Conservation (phyloP, 1,140 invertebrate genomes). For the Propsilocerus akamusi region DNA sequence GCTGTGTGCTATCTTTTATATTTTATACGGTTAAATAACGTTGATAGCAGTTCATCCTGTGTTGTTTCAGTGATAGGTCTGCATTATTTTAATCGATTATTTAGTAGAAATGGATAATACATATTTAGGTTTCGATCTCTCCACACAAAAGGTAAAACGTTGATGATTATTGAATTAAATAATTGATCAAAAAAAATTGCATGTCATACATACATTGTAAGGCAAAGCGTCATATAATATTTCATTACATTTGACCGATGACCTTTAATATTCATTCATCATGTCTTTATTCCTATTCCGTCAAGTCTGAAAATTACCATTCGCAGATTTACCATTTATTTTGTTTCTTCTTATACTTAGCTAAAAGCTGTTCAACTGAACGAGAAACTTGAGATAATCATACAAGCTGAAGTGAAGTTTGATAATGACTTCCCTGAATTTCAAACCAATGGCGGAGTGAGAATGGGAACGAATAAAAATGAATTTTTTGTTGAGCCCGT, state of each 20-base stretch:
- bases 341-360: no score
- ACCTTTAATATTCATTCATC: conserved; percentile 6
- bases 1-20: background rate
- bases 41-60: background rate
- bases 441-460: conserved; percentile 19
- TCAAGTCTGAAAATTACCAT: conserved; percentile 3
- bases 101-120: conserved; percentile 16
- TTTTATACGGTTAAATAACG: no score
- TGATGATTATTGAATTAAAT: background rate
- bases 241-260: conserved; percentile 1
- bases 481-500: conserved; percentile 51
- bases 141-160: conserved; percentile 59
- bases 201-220: conserved; percentile 1
- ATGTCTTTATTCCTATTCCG: background rate
- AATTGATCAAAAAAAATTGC: conserved; percentile 6
- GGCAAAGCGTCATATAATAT: conserved; percentile 2
- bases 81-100: background rate
- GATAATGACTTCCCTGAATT: conserved; percentile 83
- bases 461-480: conserved; percentile 32
- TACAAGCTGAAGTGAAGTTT: conserved; percentile 70
- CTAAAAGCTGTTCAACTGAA: conserved; percentile 76
- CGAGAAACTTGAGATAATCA: conserved; percentile 48
- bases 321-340: conserved; percentile 9
- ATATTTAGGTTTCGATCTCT: conserved; percentile 60
- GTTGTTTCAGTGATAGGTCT: background rate